These are phyloP conservation scores for Trichechus manatus DNA, from an alignment of 2,113 vertebrate genomes.

Conservation along the genomic window DNA sequence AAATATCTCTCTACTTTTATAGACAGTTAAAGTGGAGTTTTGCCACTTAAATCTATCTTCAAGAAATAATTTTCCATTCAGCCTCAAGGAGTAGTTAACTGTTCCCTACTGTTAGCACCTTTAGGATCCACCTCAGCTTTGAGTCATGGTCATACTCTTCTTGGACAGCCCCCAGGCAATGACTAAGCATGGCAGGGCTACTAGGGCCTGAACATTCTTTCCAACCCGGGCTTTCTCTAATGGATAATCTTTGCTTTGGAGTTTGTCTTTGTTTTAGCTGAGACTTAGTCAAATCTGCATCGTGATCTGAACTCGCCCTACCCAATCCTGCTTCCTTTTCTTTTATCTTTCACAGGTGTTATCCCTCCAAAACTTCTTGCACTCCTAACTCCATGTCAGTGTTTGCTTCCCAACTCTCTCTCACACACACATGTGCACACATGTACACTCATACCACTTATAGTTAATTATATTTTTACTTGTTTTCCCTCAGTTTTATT, in stretches of 20 bases:
- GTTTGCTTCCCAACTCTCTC: background rate
- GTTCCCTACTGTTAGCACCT: background rate
- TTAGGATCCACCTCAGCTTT: background rate
- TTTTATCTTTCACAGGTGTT: background rate
- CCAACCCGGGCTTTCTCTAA: background rate
- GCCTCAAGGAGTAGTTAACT: background rate
- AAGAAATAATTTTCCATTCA: conserved; percentile 22
- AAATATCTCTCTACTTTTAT: background rate
- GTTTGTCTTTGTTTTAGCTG: background rate
- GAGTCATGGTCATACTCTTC: background rate
- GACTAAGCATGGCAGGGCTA: background rate
- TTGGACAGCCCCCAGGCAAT: background rate
- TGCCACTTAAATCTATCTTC: conserved; percentile 11
- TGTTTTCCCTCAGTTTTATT: background rate
- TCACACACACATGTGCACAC: no score
- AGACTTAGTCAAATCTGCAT: background rate
- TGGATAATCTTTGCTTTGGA: background rate
- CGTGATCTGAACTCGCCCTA: background rate
- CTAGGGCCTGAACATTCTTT: background rate
- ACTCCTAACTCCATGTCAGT: background rate
- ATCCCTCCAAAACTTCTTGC: background rate
- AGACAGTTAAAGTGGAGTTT: background rate
- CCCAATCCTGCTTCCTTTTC: background rate
- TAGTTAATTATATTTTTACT: background rate
- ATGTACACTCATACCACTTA: background rate